Base-by-base conservation (phyloP, 2,888 invertebrate genomes). In the Parelbella ahira region DNA sequence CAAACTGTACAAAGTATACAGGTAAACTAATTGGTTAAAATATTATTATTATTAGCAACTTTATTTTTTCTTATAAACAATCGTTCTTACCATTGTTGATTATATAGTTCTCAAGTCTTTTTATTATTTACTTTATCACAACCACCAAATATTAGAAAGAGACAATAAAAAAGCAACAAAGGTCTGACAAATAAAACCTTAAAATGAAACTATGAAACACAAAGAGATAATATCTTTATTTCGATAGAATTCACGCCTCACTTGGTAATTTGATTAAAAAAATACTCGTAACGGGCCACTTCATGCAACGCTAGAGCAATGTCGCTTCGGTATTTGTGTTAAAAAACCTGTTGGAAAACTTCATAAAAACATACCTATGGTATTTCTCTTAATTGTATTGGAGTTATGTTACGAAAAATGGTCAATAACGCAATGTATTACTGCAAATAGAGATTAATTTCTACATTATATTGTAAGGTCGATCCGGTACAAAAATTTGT, bases 321-420 rank as follows among this genome's bases (percentile, higher is more conserved):
- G 39, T 32, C 39, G 39, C 39, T 39, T 11, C 20, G 32, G 39
- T 32, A 39, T 39, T 33, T 39, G 39, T 25, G 39, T 27, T 32
- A 32, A 39, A 39, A 39, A 39, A 39, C 39, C 20, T 24, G 39
- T 39, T 25, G 8, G n/a, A 25, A 39, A 25, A n/a, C 11, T 18
- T 7, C 19, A 24, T 30, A 39, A 39, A 32, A 32, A 21, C 7
- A 6, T 18, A 18, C 19, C n/a, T 32, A 32, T 32, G 39, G 30
- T 25, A 32, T 32, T 32, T 32, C 25, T 39, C 24, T 32, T 33
- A 27, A 32, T 27, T 32, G 18, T 32, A 8, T 9, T 15, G 23
- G 10, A n/a, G 5, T 19, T 1, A 4, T 6, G 12, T 39, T 39
- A 6, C 12, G 24, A 39, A 39, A 38, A 30, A 4, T 3, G 6